Conservation (phyloP, 2,113 vertebrate genomes). For the Gopherus flavomarginatus region DNA sequence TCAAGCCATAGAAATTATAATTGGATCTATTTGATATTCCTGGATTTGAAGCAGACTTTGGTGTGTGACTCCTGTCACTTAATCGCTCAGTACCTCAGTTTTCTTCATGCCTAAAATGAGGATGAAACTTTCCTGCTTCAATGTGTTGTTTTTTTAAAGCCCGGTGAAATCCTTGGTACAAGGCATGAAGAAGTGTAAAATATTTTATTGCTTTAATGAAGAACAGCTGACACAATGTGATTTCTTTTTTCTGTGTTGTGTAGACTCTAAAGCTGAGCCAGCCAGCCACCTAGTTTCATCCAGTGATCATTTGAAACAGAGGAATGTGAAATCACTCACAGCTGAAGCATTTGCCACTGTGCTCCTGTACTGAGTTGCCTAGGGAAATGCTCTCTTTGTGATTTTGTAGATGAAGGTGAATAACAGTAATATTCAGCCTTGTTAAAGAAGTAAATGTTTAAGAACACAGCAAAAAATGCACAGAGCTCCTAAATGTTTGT, state of each 20-base stretch:
- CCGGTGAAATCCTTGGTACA: neutral
- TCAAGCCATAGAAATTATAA: neutral
- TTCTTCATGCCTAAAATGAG: neutral
- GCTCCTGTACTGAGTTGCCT: neutral
- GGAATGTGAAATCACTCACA: neutral
- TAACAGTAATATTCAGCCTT: neutral
- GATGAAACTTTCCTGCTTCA: neutral
- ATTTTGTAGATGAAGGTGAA: neutral
- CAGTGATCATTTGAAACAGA: neutral
- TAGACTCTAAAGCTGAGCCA: neutral
- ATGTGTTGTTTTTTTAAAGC: neutral
- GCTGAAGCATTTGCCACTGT: neutral
- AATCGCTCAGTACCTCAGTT: neutral
- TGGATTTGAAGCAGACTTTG: neutral
- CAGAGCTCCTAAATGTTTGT: neutral
- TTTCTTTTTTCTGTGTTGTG: neutral
- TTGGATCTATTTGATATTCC: neutral
- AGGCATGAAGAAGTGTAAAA: neutral
- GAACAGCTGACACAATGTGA: neutral
- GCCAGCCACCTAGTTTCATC: neutral
- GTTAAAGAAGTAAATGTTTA: slow-evolving; percentile 2
- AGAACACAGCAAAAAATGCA: neutral
- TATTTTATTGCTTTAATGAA: neutral
- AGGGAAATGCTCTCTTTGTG: neutral
- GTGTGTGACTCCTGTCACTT: neutral